phyloP scores from a whole-genome alignment of 2,113 vertebrate genomes.

The Madoqua kirkii region DNA sequence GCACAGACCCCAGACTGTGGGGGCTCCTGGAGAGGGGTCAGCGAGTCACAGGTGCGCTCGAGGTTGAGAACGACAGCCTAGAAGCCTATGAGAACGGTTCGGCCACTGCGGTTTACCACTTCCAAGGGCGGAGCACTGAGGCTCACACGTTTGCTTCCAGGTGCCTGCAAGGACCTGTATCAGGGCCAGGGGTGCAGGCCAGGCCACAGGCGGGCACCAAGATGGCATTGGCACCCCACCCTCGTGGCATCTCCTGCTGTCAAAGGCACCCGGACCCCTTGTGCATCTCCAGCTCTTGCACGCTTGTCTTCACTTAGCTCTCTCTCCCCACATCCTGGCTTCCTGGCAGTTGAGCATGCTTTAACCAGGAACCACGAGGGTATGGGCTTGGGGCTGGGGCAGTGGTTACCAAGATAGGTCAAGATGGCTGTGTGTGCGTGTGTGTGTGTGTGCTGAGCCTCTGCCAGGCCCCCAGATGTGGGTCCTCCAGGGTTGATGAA shows the following conservation, averaged over 20 bases:
- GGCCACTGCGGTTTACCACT: conserved; percentile 33
- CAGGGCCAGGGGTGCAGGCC: not conserved
- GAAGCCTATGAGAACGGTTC: conserved; percentile 31
- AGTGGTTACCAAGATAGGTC: not conserved
- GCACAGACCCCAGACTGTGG: not conserved
- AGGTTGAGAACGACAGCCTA: not conserved
- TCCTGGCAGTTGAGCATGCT: not conserved
- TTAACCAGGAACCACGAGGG: not conserved
- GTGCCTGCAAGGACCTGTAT: not conserved
- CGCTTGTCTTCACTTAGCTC: not conserved
- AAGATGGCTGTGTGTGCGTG: not conserved
- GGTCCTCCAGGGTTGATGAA: not conserved
- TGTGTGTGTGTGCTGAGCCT: not conserved
- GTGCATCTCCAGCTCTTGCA: not conserved
- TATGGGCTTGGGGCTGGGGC: not conserved
- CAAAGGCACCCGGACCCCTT: not conserved
- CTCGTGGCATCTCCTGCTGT: not conserved
- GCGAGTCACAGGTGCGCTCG: not conserved
- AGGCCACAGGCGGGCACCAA: not conserved
- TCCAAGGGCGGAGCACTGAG: not conserved
- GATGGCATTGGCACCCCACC: not conserved
- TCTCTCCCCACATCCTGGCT: not conserved
- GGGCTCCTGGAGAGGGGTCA: not conserved
- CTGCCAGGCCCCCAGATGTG: not conserved
- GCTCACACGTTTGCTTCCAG: not conserved